phyloP scores from a whole-genome alignment of 2,888 invertebrate species.

The Andrena marginata region DNA sequence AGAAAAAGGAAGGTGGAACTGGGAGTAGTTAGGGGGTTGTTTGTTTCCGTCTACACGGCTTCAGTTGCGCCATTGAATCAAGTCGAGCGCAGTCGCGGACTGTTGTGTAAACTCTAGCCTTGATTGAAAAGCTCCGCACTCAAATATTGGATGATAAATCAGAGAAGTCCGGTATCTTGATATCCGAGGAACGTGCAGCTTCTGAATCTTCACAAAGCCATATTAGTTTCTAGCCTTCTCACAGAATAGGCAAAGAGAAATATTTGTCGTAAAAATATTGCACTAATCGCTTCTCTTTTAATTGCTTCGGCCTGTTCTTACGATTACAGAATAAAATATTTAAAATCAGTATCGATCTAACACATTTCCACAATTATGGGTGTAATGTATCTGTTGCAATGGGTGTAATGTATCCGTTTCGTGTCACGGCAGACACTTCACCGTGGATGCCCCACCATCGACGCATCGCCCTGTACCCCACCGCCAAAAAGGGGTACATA shows the following conservation, averaged over 20 bases:
- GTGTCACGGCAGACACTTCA: too few relatives aligned
- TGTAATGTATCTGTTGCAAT: too few relatives aligned
- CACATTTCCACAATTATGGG: too few relatives aligned
- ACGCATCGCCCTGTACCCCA: too few relatives aligned
- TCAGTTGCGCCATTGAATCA: conserved; percentile 78
- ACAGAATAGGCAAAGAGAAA: background rate
- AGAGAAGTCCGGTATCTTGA: conserved; percentile 65
- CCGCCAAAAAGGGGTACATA: too few relatives aligned
- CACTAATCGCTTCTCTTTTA: too few relatives aligned
- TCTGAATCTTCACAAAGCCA: conserved; percentile 42
- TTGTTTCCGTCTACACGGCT: conserved; percentile 79
- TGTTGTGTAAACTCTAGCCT: conserved; percentile 82
- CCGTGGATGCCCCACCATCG: too few relatives aligned
- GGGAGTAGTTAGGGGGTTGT: conserved; percentile 78
- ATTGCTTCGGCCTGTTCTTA: too few relatives aligned
- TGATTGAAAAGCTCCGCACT: conserved; percentile 84
- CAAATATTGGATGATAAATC: conserved; percentile 84
- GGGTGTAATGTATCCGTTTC: too few relatives aligned
- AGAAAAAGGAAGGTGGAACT: conserved; percentile 65
- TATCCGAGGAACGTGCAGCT: conserved; percentile 65
- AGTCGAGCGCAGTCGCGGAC: conserved; percentile 79
- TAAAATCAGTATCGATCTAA: too few relatives aligned
- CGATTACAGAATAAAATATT: too few relatives aligned
- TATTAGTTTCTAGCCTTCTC: conserved; percentile 25
- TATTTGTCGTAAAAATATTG: background rate